Conservation (phyloP, 2,797 vertebrate genomes). For the Stomatorhinus walkeri region DNA sequence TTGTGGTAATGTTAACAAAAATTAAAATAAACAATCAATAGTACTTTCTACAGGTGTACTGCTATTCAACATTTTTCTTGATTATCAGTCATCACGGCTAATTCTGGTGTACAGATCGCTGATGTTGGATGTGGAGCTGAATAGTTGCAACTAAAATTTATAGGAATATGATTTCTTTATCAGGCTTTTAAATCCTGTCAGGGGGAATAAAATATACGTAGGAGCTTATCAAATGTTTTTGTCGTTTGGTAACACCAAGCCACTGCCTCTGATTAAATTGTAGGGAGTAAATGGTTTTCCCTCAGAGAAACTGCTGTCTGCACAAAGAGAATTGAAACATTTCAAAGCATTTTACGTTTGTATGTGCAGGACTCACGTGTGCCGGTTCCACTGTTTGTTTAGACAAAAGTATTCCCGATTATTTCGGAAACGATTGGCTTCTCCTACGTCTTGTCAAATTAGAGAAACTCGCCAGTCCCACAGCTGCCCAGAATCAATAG, state of each 20-base stretch:
- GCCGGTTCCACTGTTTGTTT: background rate
- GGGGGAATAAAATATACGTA: background rate
- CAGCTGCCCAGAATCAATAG: background rate
- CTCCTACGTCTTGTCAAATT: background rate
- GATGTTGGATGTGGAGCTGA: background rate
- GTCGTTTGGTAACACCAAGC: background rate
- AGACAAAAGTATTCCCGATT: background rate
- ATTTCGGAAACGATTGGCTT: background rate
- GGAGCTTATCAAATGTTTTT: conserved; percentile 2
- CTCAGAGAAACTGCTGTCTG: background rate
- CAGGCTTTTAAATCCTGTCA: background rate
- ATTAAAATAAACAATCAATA: conserved; percentile 34
- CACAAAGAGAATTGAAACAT: background rate
- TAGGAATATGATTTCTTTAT: background rate
- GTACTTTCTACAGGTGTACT: conserved; percentile 33
- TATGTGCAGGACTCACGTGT: background rate
- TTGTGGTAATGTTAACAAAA: conserved; percentile 42
- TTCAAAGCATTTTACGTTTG: background rate
- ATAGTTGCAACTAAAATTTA: background rate
- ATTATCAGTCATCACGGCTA: background rate
- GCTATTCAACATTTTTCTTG: conserved; percentile 23
- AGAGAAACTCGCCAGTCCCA: background rate
- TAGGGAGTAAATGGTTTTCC: background rate
- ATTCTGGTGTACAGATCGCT: conserved; percentile 5
- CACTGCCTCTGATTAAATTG: background rate